Conservation (phyloP, 2,113 vertebrate species). For the Ancistrus triradiatus region DNA sequence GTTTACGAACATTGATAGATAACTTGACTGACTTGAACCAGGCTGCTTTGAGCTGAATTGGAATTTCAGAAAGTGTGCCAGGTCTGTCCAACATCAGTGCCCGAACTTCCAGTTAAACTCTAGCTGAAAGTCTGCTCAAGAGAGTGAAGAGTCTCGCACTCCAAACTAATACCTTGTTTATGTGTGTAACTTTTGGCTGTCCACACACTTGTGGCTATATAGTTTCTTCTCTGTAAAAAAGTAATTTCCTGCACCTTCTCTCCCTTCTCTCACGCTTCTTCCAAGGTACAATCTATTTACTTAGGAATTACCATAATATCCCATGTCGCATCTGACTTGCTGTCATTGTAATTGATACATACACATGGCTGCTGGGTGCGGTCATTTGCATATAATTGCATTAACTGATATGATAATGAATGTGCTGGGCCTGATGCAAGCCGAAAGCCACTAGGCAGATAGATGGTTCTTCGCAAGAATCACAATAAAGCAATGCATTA, state of each 20-base stretch:
- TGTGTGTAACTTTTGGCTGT: too few relatives aligned
- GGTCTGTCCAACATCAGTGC: too few relatives aligned
- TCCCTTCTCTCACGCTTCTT: conserved; percentile 23
- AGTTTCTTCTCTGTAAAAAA: too few relatives aligned
- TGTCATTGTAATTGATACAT: conserved; percentile 71
- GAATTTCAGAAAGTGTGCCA: too few relatives aligned
- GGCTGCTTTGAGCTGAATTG: too few relatives aligned
- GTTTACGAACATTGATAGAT: too few relatives aligned
- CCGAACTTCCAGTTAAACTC: too few relatives aligned
- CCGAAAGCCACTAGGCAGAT: conserved; percentile 61
- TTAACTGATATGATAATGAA: conserved; percentile 76
- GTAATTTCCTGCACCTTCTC: not conserved
- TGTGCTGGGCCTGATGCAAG: conserved; percentile 66
- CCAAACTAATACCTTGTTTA: too few relatives aligned
- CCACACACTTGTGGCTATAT: too few relatives aligned
- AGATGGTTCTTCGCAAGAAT: conserved; percentile 67
- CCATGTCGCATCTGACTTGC: conserved; percentile 54
- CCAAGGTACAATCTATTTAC: conserved; percentile 62
- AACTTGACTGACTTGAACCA: too few relatives aligned
- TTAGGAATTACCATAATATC: conserved; percentile 59
- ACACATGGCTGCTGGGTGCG: conserved; percentile 60
- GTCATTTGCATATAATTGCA: conserved; percentile 74
- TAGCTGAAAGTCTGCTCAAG: too few relatives aligned
- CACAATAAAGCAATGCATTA: conserved; percentile 71
- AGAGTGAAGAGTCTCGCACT: too few relatives aligned